A percentile compares a stretch with the other conserved stretches of the same genome.
These are phyloP conservation scores for Fregata magnificens DNA, from an alignment of 2,113 vertebrate species.

Conservation along the genomic window DNA sequence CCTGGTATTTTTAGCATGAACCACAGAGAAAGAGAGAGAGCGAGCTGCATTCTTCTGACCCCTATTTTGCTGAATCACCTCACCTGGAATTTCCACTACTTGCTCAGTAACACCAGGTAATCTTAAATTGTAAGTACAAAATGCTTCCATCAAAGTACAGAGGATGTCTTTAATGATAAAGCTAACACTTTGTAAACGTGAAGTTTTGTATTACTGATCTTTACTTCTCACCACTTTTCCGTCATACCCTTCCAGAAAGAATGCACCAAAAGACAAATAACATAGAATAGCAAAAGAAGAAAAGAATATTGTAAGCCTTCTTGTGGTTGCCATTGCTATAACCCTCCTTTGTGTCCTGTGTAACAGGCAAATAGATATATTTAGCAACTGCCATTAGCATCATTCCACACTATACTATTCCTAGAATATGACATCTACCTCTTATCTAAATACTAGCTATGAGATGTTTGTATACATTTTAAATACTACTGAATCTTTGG, in stretches of 20 bases:
- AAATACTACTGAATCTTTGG: background rate
- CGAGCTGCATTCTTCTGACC: conserved; percentile 49
- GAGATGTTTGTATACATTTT: conserved; percentile 70
- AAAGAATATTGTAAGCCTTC: conserved; percentile 12
- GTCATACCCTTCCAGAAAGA: conserved; percentile 67
- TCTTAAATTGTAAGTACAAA: conserved; percentile 61
- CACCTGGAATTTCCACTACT: conserved; percentile 57
- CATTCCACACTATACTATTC: conserved; percentile 31
- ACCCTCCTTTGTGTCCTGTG: conserved; percentile 2
- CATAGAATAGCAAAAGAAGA: conserved; percentile 38
- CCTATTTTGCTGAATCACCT: conserved; percentile 52
- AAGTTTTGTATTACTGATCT: conserved; percentile 41
- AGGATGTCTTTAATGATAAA: conserved; percentile 50
- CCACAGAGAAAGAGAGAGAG: conserved; percentile 22
- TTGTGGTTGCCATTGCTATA: background rate
- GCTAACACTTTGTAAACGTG: background rate
- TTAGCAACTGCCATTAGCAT: conserved; percentile 20
- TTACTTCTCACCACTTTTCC: conserved; percentile 35
- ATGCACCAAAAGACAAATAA: conserved; percentile 56
- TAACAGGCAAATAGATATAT: conserved; percentile 8
- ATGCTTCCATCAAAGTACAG: conserved; percentile 49
- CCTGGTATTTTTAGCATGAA: conserved; percentile 60
- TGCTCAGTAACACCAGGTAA: conserved; percentile 1
- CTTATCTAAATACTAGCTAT: conserved; percentile 77
- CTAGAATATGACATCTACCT: conserved; percentile 80